A percentile compares a stretch with the other conserved stretches of the same genome.
Conservation (phyloP, 37 sponge, comb jelly and placozoan species). For the Ephydatia muelleri region DNA sequence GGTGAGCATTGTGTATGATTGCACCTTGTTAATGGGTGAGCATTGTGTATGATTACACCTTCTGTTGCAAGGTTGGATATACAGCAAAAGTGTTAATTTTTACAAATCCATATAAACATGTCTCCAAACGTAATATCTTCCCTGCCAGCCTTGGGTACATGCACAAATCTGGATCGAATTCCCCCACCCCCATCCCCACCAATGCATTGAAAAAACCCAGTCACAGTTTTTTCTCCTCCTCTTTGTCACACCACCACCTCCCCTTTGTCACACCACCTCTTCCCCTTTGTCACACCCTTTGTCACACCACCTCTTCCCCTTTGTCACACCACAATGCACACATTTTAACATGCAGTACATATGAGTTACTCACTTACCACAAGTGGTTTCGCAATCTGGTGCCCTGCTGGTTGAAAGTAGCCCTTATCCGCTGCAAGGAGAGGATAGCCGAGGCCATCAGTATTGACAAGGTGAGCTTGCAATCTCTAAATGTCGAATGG, state of each 20-base stretch:
- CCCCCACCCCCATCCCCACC: too few relatives aligned
- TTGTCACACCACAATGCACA: neutral
- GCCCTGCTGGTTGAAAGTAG: constrained; percentile 36
- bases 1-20: too few relatives aligned
- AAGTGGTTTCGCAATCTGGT: constrained; percentile 58
- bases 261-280: neutral
- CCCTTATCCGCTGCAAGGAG: constrained; percentile 15
- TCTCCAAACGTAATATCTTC: too few relatives aligned
- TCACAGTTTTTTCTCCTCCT: neutral
- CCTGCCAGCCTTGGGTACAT: too few relatives aligned
- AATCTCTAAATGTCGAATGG: neutral
- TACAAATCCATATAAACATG: too few relatives aligned
- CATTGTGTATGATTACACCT: too few relatives aligned
- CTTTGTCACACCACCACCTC: neutral
- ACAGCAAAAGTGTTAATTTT: too few relatives aligned
- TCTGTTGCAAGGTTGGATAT: too few relatives aligned
- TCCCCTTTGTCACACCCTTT: neutral
- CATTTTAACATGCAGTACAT: neutral
- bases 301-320: neutral
- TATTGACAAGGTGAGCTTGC: constrained; percentile 37
- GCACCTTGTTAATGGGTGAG: too few relatives aligned
- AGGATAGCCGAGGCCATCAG: constrained; percentile 39
- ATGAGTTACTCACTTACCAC: constrained; percentile 19
- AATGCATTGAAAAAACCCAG: neutral
- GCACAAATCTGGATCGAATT: too few relatives aligned